Conservation (phyloP, 2,797 vertebrate species). For the Oreochromis grahami region DNA sequence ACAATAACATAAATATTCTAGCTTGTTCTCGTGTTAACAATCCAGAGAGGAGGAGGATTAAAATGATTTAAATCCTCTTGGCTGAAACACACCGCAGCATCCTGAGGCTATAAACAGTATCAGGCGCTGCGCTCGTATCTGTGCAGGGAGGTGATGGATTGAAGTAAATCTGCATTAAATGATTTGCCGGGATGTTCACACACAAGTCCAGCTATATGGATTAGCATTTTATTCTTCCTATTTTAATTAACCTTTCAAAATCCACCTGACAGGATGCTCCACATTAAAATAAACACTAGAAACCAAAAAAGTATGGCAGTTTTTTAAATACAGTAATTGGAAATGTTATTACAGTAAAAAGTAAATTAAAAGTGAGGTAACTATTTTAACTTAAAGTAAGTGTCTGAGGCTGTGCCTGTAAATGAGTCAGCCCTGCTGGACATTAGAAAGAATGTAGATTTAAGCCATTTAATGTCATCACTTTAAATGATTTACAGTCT, state of each 20-base stretch:
- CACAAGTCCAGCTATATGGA: not conserved
- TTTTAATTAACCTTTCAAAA: not conserved
- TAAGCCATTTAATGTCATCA: not conserved
- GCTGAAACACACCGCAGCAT: not conserved
- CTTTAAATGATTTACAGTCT: not conserved
- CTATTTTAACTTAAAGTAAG: not conserved
- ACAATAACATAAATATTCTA: not conserved
- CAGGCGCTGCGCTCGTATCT: not conserved
- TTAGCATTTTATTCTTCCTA: not conserved
- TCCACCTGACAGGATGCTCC: not conserved
- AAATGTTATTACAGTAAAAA: not conserved
- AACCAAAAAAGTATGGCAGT: accelerated
- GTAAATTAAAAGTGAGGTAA: not conserved
- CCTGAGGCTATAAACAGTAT: not conserved
- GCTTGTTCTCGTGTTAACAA: not conserved
- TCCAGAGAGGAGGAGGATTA: not conserved
- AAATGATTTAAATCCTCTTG: not conserved
- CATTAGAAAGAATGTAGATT: not conserved
- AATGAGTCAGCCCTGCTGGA: not conserved
- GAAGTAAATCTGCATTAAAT: not conserved
- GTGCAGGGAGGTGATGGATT: not conserved
- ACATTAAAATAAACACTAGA: accelerated
- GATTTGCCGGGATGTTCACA: not conserved
- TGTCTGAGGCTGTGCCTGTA: not conserved
- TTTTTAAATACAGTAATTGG: not conserved